Conservation (phyloP, 1,140 invertebrate genomes). For the Drosophila elegans region DNA sequence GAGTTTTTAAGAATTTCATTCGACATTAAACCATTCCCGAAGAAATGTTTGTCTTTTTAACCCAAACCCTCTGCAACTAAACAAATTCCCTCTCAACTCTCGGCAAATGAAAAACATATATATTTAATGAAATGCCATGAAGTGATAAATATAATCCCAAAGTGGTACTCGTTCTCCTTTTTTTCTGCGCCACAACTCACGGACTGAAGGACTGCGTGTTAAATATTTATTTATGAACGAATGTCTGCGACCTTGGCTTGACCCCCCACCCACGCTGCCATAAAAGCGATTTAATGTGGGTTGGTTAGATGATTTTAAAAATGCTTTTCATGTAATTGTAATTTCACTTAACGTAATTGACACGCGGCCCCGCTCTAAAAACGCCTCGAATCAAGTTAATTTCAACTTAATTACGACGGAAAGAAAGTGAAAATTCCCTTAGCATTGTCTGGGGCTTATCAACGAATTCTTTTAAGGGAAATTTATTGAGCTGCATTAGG, state of each 20-base stretch:
- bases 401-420: slow-evolving; percentile 61
- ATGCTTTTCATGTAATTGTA: slow-evolving; percentile 65
- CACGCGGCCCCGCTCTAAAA: slow-evolving; percentile 31
- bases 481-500: slow-evolving; percentile 63
- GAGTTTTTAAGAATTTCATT: not conserved
- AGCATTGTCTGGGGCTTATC: slow-evolving; percentile 54
- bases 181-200: slow-evolving; percentile 9
- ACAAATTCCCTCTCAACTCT: slow-evolving; percentile 29
- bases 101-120: slow-evolving; percentile 43
- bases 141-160: slow-evolving; percentile 47
- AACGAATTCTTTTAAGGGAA: slow-evolving; percentile 55
- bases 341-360: slow-evolving; percentile 80
- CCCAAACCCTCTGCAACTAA: slow-evolving; percentile 5
- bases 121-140: slow-evolving; percentile 46
- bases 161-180: slow-evolving; percentile 29
- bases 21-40: slow-evolving; percentile 6
- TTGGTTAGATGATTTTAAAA: slow-evolving; percentile 49
- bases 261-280: slow-evolving; percentile 4
- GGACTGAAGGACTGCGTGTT: slow-evolving; percentile 38
- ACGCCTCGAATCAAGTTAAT: slow-evolving; percentile 49
- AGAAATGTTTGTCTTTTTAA: not conserved
- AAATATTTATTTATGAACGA: slow-evolving; percentile 65
- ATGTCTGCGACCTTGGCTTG: slow-evolving; percentile 50
- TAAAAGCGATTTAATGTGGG: slow-evolving; percentile 14
- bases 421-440: slow-evolving; percentile 67